Conservation (phyloP, 2,888 invertebrate species). For the Rhopalosiphum nymphaeae region DNA sequence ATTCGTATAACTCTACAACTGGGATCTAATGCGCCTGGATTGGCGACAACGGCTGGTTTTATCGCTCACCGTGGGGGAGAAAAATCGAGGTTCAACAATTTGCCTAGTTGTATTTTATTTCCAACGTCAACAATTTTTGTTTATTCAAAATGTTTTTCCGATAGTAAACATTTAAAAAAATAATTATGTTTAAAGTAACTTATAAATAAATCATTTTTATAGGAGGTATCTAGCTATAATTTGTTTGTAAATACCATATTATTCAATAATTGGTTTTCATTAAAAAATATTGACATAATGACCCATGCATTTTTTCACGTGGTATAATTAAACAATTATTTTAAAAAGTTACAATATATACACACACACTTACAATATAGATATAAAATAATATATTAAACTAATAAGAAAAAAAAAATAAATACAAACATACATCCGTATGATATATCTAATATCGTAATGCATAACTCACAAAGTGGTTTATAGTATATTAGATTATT, state of each 20-base stretch:
- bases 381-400: too few relatives aligned
- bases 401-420: too few relatives aligned
- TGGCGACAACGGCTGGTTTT: neutral
- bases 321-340: too few relatives aligned
- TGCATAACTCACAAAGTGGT: too few relatives aligned
- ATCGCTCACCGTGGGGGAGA: neutral
- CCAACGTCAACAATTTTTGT: neutral
- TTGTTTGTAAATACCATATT: neutral
- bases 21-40: too few relatives aligned
- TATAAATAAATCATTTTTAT: neutral
- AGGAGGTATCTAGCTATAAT: neutral
- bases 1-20: neutral
- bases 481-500: neutral
- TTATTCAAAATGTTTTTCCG: neutral
- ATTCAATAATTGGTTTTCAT: too few relatives aligned
- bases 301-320: too few relatives aligned
- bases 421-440: too few relatives aligned
- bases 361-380: too few relatives aligned
- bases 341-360: too few relatives aligned
- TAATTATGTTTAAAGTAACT: neutral
- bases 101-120: neutral
- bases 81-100: rapidly evolving
- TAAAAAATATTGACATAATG: too few relatives aligned
- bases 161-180: neutral
- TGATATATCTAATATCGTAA: neutral